These are phyloP conservation scores for Pseudomyrmex concolor DNA, from an alignment of 1,140 invertebrate species.

Conservation along the genomic window DNA sequence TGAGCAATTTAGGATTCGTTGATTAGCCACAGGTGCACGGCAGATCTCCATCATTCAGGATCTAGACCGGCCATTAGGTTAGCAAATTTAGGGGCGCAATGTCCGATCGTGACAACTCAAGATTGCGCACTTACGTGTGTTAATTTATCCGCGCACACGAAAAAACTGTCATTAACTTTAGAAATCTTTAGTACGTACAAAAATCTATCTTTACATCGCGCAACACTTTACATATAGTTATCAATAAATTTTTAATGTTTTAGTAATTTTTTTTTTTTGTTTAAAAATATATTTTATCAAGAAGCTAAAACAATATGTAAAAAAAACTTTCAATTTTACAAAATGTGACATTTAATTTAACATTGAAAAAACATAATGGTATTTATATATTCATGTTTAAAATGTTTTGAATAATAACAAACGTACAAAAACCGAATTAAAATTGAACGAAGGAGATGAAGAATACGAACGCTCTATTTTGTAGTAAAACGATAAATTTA, in stretches of 20 bases:
- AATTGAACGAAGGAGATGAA: not conserved
- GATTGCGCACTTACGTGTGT: not conserved
- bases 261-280: no score
- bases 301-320: not conserved
- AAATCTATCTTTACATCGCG: not conserved
- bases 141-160: not conserved
- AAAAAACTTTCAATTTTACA: not conserved
- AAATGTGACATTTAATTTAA: not conserved
- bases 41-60: constrained; percentile 19
- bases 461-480: not conserved
- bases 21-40: constrained; percentile 41
- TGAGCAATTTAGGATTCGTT: constrained; percentile 59
- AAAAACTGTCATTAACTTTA: not conserved
- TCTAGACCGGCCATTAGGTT: constrained; percentile 28
- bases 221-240: not conserved
- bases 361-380: not conserved
- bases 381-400: no score
- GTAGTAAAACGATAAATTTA: constrained; percentile 43
- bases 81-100: constrained; percentile 8
- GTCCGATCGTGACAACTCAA: not conserved
- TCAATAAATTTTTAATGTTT: not conserved
- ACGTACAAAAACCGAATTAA: not conserved
- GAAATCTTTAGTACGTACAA: not conserved
- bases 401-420: not conserved
- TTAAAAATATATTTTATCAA: no score